Evolutionary conservation across 1,140 invertebrate genomes (phyloP).

Genomic region (Neodiprion pinetum): DNA sequence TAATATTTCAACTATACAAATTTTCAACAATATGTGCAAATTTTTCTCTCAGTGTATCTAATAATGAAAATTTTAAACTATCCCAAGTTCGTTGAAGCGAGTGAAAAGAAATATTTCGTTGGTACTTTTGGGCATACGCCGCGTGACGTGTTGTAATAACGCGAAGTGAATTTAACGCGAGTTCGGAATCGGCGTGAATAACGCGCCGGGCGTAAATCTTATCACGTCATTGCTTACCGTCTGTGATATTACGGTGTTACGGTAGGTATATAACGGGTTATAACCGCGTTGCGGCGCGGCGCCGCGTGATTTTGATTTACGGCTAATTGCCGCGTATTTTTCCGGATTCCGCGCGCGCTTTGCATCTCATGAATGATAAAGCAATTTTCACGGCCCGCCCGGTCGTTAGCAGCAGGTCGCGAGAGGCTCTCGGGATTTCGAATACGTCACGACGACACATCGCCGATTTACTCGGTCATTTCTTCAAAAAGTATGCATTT

Average conservation of each 20-base stretch:
- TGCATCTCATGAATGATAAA: slow-evolving; percentile 47
- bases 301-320: slow-evolving; percentile 52
- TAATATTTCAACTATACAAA: too few species aligned
- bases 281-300: slow-evolving; percentile 39
- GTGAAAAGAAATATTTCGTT: too few species aligned
- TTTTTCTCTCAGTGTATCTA: too few species aligned
- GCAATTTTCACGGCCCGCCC: slow-evolving; percentile 37
- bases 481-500: too few species aligned
- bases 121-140: too few species aligned
- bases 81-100: too few species aligned
- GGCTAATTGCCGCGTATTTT: slow-evolving; percentile 48
- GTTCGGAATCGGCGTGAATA: slow-evolving; percentile 21
- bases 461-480: too few species aligned
- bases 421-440: background rate
- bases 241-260: slow-evolving; percentile 36
- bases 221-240: slow-evolving; percentile 54
- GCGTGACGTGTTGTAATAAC: too few species aligned
- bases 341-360: slow-evolving; percentile 40
- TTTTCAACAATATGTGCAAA: too few species aligned
- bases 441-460: too few species aligned
- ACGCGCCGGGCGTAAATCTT: slow-evolving; percentile 51
- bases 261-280: slow-evolving; percentile 48
- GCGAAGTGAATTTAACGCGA: slow-evolving; percentile 3
- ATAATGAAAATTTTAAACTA: too few species aligned
- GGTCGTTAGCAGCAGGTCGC: background rate